A percentile compares a stretch with the other conserved stretches of the same genome.
phyloP scores from a whole-genome alignment of 2,797 vertebrate species.

The Fundulus diaphanus region DNA sequence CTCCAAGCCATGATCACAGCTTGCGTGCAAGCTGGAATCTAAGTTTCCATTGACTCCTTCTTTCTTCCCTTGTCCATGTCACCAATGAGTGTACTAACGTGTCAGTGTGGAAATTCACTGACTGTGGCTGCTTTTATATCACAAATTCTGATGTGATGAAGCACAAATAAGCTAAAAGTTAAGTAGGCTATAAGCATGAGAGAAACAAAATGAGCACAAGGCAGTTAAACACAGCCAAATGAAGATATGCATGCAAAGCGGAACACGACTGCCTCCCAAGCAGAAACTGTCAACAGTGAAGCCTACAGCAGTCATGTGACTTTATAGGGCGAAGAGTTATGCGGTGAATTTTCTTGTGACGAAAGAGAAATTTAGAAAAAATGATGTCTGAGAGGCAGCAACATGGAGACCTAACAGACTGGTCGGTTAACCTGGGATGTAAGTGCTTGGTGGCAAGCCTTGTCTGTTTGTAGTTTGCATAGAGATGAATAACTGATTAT shows the following conservation, averaged over 20 bases:
- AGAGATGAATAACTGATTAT: neutral
- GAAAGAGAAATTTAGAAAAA: neutral
- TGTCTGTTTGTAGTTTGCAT: neutral
- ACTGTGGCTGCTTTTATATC: slow-evolving; percentile 11
- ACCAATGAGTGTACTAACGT: slow-evolving; percentile 34
- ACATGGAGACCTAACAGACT: neutral
- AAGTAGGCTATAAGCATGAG: neutral
- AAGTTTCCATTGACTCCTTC: slow-evolving; percentile 43
- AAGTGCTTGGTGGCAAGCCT: neutral
- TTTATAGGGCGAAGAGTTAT: neutral
- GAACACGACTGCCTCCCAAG: neutral
- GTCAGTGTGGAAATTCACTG: slow-evolving; percentile 31
- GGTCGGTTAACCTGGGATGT: neutral
- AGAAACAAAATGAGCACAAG: neutral
- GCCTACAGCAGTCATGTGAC: neutral
- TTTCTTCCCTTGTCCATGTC: slow-evolving; percentile 39
- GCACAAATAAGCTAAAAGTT: slow-evolving; percentile 4
- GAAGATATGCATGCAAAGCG: neutral
- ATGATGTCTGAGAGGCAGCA: neutral
- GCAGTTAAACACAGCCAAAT: neutral
- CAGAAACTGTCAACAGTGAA: too few relatives aligned
- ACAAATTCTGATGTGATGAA: slow-evolving; percentile 24
- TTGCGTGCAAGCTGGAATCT: slow-evolving; percentile 45
- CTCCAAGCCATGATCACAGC: slow-evolving; percentile 68
- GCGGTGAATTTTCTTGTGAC: neutral